Evolutionary conservation across 2,888 invertebrate species (phyloP).

Genomic region (Apoderus coryli): DNA sequence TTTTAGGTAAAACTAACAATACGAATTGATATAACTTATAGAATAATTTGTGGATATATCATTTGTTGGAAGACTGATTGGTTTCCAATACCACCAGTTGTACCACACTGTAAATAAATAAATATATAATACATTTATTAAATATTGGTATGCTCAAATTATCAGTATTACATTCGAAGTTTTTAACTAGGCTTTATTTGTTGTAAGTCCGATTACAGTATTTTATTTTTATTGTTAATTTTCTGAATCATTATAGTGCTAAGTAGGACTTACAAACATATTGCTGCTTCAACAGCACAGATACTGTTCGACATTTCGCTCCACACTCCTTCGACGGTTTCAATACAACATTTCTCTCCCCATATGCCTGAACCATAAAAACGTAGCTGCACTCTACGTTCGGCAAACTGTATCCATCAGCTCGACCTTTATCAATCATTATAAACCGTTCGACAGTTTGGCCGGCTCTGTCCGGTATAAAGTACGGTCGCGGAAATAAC

Average conservation of each 20-base stretch:
- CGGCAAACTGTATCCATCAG: conserved; percentile 52
- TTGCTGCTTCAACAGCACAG: conserved; percentile 52
- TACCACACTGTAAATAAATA: conserved; percentile 59
- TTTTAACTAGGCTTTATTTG: no score
- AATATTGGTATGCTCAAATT: no score
- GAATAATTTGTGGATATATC: conserved; percentile 43
- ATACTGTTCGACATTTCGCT: conserved; percentile 53
- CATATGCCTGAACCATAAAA: conserved; percentile 57
- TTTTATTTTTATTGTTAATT: no score
- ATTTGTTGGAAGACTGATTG: conserved; percentile 43
- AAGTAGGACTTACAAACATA: conserved; percentile 55
- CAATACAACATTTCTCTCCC: conserved; percentile 55
- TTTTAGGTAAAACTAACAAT: no score
- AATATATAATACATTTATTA: conserved; percentile 15
- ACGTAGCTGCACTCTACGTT: conserved; percentile 73
- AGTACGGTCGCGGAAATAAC: conserved; percentile 55
- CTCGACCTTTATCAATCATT: conserved; percentile 56
- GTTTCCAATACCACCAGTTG: conserved; percentile 76
- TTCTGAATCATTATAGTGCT: no score
- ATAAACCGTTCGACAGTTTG: conserved; percentile 59
- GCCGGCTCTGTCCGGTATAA: conserved; percentile 48
- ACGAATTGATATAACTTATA: conserved; percentile 56
- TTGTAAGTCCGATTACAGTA: no score
- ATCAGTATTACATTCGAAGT: no score
- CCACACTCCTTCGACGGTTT: conserved; percentile 66